Conservation (phyloP, 2,888 invertebrate genomes). For the Yponomeuta malinellus region DNA sequence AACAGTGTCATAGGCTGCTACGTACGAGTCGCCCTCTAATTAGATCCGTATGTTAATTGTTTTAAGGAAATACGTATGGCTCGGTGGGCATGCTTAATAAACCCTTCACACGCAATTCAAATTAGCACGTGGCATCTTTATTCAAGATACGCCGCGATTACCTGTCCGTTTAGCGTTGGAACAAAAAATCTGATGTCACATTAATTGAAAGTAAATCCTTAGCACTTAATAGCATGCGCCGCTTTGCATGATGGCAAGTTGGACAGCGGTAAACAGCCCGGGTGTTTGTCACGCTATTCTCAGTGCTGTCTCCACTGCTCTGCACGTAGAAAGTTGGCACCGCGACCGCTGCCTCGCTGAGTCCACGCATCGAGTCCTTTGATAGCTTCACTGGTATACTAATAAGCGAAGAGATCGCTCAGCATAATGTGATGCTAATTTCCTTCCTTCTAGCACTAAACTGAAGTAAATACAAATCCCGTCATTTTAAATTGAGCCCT, state of each 20-base stretch:
- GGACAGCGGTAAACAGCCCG: conserved; percentile 18
- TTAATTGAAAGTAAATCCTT: conserved; percentile 14
- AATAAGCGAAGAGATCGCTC: not conserved
- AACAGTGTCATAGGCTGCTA: no score
- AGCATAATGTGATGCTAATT: not conserved
- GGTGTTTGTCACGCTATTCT: conserved; percentile 31
- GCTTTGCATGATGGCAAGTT: conserved; percentile 18
- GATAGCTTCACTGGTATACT: not conserved
- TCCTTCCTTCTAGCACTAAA: not conserved
- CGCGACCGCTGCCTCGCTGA: conserved; percentile 24
- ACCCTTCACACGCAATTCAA: not conserved
- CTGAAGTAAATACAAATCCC: no score
- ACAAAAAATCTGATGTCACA: not conserved
- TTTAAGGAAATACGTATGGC: no score
- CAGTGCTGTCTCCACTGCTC: conserved; percentile 19
- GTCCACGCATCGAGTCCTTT: not conserved
- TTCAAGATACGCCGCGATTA: not conserved
- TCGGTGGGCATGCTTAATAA: not conserved
- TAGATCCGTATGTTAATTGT: no score
- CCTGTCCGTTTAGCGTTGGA: not conserved
- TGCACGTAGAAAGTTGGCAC: conserved; percentile 5
- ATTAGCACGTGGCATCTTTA: not conserved
- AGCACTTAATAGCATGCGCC: not conserved
- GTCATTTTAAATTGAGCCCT: no score
- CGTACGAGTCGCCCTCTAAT: no score